A percentile compares a stretch with the other conserved stretches of the same genome.
Evolutionary conservation across 2,888 invertebrate species (phyloP).

Genomic region (Spilosoma lubricipeda): DNA sequence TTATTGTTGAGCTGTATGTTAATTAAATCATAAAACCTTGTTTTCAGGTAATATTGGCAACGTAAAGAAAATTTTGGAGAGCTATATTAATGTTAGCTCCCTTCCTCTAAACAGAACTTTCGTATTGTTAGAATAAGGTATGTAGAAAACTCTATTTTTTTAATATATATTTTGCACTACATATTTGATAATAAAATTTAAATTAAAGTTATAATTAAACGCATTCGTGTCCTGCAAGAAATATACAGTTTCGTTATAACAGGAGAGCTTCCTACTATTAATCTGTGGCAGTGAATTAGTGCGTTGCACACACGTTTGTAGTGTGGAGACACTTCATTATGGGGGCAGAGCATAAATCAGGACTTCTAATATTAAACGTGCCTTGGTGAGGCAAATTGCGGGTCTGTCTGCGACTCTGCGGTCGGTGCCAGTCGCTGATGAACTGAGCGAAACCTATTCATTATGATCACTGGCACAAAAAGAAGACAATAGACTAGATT

Average conservation of each 20-base stretch:
- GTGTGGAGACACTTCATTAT: conserved; percentile 85
- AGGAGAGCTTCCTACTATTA: conserved; percentile 66
- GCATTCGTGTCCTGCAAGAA: neutral
- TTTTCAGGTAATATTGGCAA: neutral
- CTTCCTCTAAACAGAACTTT: too few species aligned
- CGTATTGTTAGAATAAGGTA: neutral
- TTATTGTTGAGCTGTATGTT: too few species aligned
- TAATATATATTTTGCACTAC: neutral
- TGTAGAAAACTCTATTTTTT: neutral
- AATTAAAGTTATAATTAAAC: neutral
- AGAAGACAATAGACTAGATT: neutral
- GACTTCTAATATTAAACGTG: conserved; percentile 87
- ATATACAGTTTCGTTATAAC: conserved; percentile 31
- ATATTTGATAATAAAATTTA: neutral
- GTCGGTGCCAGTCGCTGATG: conserved; percentile 57
- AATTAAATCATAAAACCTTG: too few species aligned
- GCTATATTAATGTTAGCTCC: neutral
- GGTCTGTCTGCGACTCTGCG: conserved; percentile 64
- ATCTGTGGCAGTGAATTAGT: conserved; percentile 83
- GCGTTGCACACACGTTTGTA: conserved; percentile 81
- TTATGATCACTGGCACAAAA: conserved; percentile 24
- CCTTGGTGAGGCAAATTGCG: conserved; percentile 84
- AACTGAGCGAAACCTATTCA: conserved; percentile 43
- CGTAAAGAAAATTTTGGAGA: neutral
- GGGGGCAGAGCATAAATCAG: conserved; percentile 84